Conservation (phyloP, 2,113 vertebrate genomes). For the Perognathus longimembris region DNA sequence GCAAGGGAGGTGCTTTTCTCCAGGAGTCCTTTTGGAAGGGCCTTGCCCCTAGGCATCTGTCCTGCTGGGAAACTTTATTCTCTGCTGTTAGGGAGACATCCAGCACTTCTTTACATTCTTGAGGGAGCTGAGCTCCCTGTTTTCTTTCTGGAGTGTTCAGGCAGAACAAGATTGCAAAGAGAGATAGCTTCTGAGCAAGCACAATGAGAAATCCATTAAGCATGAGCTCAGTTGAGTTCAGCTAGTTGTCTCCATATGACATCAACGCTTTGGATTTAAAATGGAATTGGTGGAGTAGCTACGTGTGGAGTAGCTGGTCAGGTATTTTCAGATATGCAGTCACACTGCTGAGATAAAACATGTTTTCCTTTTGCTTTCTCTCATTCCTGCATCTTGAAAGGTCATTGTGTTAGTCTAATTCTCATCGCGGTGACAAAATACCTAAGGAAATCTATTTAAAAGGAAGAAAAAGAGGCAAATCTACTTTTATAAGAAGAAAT, state of each 20-base stretch:
- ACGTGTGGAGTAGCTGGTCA: not conserved
- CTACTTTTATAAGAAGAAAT: too few relatives aligned
- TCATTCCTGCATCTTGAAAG: not conserved
- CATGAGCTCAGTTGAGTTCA: not conserved
- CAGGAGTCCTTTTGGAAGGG: not conserved
- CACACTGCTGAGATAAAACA: not conserved
- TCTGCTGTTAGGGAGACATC: not conserved
- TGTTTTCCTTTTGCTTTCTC: not conserved
- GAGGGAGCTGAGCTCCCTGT: not conserved
- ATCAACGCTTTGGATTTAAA: conserved; percentile 17
- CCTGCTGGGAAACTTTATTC: not conserved
- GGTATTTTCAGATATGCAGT: not conserved
- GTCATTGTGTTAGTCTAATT: not conserved
- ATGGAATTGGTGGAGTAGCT: not conserved
- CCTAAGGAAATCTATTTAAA: not conserved
- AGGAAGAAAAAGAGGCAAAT: not conserved
- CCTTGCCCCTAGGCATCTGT: not conserved
- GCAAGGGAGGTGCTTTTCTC: not conserved
- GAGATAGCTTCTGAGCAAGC: not conserved
- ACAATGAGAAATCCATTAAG: not conserved
- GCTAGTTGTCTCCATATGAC: not conserved
- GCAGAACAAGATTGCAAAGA: not conserved
- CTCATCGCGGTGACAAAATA: not conserved
- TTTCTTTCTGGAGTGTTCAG: not conserved
- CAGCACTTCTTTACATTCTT: not conserved